Evolutionary conservation across 2,113 vertebrate species (phyloP), one percentile per base, ranked within the genome.

Genomic region (Pitta sordida): DNA sequence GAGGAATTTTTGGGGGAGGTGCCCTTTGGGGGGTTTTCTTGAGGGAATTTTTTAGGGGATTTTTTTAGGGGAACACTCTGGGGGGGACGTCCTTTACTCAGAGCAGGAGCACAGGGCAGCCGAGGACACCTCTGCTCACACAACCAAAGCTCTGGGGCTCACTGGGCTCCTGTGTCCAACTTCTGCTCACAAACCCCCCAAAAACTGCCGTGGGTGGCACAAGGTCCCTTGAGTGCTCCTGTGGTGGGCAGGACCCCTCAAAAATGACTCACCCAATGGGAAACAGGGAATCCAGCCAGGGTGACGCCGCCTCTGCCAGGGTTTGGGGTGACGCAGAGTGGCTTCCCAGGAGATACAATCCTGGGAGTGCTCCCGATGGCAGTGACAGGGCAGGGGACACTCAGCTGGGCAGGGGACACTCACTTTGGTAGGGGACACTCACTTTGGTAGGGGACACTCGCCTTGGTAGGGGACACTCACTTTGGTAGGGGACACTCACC

Each of bases 381-480:
- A 55, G 41, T 1, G 52, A 27, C 58, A 11, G 34, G 3, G 21
- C 1, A 9, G 27, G 53, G 30, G 24, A 21, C 49, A 58, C 98
- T 97, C 97, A 99, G 32, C 30, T 1, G 24, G 37, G 7, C 10
- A 1, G n/a, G n/a, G n/a, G n/a, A n/a, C n/a, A n/a, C n/a, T n/a
- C n/a, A n/a, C n/a, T n/a, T n/a, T n/a, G n/a, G n/a, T n/a, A n/a
- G n/a, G n/a, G n/a, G n/a, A n/a, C n/a, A n/a, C n/a, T n/a, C n/a
- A n/a, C n/a, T n/a, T n/a, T n/a, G n/a, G n/a, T n/a, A n/a, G n/a
- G n/a, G n/a, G n/a, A n/a, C n/a, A n/a, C n/a, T n/a, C n/a, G n/a
- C n/a, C n/a, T n/a, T n/a, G n/a, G n/a, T n/a, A n/a, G n/a, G n/a
- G n/a, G n/a, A n/a, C n/a, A n/a, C n/a, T n/a, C n/a, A n/a, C n/a